Percentiles rank a stretch among this genome's conserved stretches.
Evolutionary conservation across 1,140 invertebrate genomes (phyloP).

Genomic region (Pachypsylla venusta): DNA sequence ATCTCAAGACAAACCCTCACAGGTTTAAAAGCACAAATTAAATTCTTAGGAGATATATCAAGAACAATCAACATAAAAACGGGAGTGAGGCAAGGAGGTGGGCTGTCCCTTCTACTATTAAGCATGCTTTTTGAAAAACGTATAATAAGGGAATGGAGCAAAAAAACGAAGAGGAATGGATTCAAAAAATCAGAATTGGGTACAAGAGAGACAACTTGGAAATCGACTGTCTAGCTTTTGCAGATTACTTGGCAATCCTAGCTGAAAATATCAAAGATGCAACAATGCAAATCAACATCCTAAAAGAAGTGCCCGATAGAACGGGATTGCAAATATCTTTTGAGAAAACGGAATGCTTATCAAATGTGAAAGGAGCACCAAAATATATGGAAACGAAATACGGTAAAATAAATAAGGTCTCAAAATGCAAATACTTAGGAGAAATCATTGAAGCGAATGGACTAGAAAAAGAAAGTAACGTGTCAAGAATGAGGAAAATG

Average conservation of each 20-base stretch:
- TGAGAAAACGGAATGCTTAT: too few relatives aligned
- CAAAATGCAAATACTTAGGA: too few relatives aligned
- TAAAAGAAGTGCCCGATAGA: too few relatives aligned
- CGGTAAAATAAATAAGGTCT: too few relatives aligned
- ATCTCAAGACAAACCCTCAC: not conserved
- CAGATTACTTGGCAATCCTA: not conserved
- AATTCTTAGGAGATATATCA: not conserved
- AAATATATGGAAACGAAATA: too few relatives aligned
- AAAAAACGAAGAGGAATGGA: not conserved
- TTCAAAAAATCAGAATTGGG: not conserved
- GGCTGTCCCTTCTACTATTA: conserved; percentile 11
- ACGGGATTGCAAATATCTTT: too few relatives aligned
- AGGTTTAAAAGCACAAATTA: not conserved
- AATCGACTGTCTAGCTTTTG: not conserved
- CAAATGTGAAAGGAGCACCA: too few relatives aligned
- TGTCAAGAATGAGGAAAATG: too few relatives aligned
- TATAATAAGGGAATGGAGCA: not conserved
- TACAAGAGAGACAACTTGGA: not conserved
- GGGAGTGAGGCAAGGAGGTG: conserved; percentile 13
- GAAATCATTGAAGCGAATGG: too few relatives aligned
- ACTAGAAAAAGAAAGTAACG: too few relatives aligned
- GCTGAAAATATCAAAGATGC: not conserved
- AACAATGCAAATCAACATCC: not conserved
- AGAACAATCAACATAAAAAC: conserved; percentile 8
- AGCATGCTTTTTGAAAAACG: conserved; percentile 8